These are phyloP conservation scores for Cyanoramphus novaezelandiae DNA, from an alignment of 2,113 vertebrate genomes.

Conservation along the genomic window DNA sequence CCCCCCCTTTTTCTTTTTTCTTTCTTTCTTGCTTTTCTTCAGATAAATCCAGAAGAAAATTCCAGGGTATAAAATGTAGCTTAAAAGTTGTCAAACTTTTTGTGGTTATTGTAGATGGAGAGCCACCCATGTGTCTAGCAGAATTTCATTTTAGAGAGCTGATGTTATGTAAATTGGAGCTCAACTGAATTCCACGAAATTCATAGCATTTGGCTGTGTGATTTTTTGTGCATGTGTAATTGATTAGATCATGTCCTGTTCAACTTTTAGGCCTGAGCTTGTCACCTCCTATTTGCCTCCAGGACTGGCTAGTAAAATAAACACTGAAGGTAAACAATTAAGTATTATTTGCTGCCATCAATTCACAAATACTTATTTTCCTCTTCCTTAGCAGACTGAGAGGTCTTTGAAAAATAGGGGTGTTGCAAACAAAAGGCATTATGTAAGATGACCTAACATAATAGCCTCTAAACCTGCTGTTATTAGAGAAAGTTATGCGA, in stretches of 20 bases:
- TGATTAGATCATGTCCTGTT: background rate
- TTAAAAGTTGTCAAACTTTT: background rate
- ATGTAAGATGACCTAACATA: background rate
- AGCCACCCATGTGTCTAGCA: background rate
- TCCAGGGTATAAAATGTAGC: background rate
- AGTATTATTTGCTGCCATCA: background rate
- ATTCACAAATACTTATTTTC: background rate
- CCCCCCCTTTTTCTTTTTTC: background rate
- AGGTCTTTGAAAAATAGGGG: background rate
- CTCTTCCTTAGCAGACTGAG: background rate
- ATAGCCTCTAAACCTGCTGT: background rate
- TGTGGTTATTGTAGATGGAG: background rate
- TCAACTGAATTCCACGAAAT: background rate
- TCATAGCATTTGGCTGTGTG: background rate
- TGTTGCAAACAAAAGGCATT: background rate
- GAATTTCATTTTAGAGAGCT: background rate
- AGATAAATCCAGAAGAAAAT: background rate
- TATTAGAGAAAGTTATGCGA: background rate
- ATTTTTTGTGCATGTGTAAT: background rate
- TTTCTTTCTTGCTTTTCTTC: background rate
- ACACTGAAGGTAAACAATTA: constrained; percentile 69
- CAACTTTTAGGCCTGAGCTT: constrained; percentile 73
- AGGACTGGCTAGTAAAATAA: constrained; percentile 74
- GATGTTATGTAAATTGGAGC: background rate
- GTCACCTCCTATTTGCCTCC: constrained; percentile 72